Evolutionary conservation across 2,888 invertebrate species (phyloP), one percentile per base, ranked within the genome.

Genomic region (Macroteleia sp.): DNA sequence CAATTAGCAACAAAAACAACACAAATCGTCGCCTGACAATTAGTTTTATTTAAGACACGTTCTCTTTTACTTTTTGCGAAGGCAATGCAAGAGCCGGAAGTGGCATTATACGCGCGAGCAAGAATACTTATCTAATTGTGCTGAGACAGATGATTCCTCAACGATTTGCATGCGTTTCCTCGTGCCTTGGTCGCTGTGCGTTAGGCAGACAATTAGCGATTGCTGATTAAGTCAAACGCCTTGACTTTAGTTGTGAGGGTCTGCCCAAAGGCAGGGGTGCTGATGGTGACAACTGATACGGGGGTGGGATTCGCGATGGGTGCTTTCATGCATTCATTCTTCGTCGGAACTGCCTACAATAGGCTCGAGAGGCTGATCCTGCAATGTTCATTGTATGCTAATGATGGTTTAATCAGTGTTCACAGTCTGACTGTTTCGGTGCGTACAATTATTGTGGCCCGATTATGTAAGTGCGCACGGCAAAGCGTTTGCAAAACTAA

Each of bases 171-270:
- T 90, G 90, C 87, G 89, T 89, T 90, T 90, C 89, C 90, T 89
- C 84, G 89, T 89, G 84, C 83, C 86, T 87, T 87, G 87, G 86
- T 85, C 82, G 82, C 85, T 85, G 85, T 83, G 88, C 88, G 87
- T 89, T 87, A 87, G 88, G 71, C 87, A 85, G 82, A 89, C 90
- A 91, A 91, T 91, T 91, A 91, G 91, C 89, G 91, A 91, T 91
- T 88, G 88, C 91, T 90, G 91, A 91, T 91, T 91, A 91, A 91
- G 91, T 90, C 91, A 89, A 90, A 88, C 87, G 88, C 81, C 87
- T 77, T 86, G 87, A 87, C 85, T 81, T 84, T 83, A 82, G 82
- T 80, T 77, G 66, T 78, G 84, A 76, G 82, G 83, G 77, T 74
- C 61, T 70, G 74, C 66, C 56, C 48, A 42, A 44, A 73, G 77